phyloP scores from a whole-genome alignment of 35 echinoderm and acorn worm genomes.

The Diadema setosum region DNA sequence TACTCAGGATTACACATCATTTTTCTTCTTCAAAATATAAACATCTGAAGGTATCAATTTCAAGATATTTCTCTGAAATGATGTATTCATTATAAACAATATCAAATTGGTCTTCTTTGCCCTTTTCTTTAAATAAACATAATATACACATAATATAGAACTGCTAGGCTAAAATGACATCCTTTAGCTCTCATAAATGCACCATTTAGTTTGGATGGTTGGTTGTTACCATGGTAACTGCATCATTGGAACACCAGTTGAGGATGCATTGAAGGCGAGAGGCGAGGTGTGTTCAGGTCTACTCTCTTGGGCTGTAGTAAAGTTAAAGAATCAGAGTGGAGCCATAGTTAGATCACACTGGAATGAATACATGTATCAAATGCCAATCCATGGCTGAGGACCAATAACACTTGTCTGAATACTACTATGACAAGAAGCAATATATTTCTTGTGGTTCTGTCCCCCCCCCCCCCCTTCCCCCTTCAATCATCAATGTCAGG shows the following conservation, averaged over 20 bases:
- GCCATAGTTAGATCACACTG: no score
- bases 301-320: neutral
- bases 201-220: neutral
- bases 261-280: slow-evolving; percentile 3
- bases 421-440: no score
- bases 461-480: no score
- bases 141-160: slow-evolving; percentile 31
- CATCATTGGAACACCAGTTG: slow-evolving; percentile 17
- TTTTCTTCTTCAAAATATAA: slow-evolving; percentile 19
- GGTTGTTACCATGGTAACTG: slow-evolving; percentile 3
- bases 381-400: no score
- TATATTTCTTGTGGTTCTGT: no score
- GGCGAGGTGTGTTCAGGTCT: neutral
- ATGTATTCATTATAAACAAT: slow-evolving; percentile 6
- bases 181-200: neutral
- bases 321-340: no score
- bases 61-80: neutral
- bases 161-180: slow-evolving; percentile 22
- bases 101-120: slow-evolving; percentile 8
- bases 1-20: slow-evolving; percentile 17
- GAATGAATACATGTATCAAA: no score
- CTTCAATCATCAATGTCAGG: no score
- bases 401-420: no score
- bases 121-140: slow-evolving; percentile 15
- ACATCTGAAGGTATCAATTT: neutral